Evolutionary conservation across 2,888 invertebrate species (phyloP).

Genomic region (Meghimatium bilineatum): DNA sequence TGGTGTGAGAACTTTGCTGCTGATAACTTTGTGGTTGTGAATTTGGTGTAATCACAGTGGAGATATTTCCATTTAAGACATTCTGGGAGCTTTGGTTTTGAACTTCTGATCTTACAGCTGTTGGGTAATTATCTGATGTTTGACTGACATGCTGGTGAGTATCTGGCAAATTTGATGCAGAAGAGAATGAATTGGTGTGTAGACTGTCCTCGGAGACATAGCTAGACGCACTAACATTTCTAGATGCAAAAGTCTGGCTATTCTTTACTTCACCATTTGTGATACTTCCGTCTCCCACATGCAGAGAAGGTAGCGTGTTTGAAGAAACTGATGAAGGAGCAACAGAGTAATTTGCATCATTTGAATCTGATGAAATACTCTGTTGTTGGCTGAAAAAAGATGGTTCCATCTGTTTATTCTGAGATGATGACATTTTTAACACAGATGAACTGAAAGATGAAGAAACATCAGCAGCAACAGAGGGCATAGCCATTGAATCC

Average conservation of each 20-base stretch:
- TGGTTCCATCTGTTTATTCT: neutral
- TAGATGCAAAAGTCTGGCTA: neutral
- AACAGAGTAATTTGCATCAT: neutral
- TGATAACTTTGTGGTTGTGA: neutral
- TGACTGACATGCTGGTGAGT: neutral
- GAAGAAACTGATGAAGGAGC: neutral
- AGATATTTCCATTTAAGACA: neutral
- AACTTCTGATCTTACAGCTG: neutral
- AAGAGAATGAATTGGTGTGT: neutral
- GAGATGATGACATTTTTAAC: neutral
- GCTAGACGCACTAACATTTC: neutral
- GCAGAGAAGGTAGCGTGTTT: too few relatives aligned
- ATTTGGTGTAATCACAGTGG: neutral
- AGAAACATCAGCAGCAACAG: neutral
- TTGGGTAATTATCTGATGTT: neutral
- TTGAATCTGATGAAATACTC: neutral
- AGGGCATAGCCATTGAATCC: conserved; percentile 38
- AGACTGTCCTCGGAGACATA: neutral
- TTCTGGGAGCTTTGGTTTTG: neutral
- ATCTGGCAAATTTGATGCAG: neutral
- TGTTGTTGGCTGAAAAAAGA: neutral
- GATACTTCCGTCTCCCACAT: neutral
- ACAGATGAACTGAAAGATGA: neutral
- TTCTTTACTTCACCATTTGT: neutral
- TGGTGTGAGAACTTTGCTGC: neutral